These are phyloP conservation scores for Cygnus atratus DNA, from an alignment of 2,113 vertebrate genomes.

Conservation along the genomic window DNA sequence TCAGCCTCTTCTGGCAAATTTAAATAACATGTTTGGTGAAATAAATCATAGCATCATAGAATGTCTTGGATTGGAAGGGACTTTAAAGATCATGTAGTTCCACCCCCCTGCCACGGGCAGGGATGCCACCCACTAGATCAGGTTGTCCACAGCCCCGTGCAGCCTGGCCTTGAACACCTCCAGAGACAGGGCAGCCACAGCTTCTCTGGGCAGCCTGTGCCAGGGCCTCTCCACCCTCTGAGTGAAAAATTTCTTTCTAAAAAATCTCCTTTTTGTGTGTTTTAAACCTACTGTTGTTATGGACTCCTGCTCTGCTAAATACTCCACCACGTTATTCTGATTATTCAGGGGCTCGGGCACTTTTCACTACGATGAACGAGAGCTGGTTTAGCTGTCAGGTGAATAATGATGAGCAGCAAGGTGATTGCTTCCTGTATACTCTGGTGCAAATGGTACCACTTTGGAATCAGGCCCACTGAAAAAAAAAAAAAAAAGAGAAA, in stretches of 20 bases:
- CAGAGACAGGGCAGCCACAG: too few species aligned
- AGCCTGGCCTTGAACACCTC: too few species aligned
- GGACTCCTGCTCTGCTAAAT: background rate
- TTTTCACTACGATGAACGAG: background rate
- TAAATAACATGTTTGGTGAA: background rate
- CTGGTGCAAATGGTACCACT: slow-evolving; percentile 24
- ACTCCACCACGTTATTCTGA: background rate
- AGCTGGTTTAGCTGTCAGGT: background rate
- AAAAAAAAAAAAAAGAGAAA: slow-evolving; percentile 47
- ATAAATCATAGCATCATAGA: too few species aligned
- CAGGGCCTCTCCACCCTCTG: too few species aligned
- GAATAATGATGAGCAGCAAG: background rate
- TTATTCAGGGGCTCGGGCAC: background rate
- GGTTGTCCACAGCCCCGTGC: too few species aligned
- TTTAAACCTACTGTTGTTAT: background rate
- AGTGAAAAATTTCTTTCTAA: too few species aligned
- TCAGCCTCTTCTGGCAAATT: background rate
- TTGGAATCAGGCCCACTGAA: slow-evolving; percentile 44
- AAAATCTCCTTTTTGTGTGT: background rate
- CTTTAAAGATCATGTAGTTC: too few species aligned
- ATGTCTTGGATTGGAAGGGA: too few species aligned
- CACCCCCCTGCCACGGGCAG: too few species aligned
- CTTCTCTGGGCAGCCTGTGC: too few species aligned
- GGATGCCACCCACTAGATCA: too few species aligned
- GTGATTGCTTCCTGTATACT: slow-evolving; percentile 54